A percentile compares a stretch with the other conserved stretches of the same genome.
Evolutionary conservation across 2,888 invertebrate species (phyloP).

Genomic region (Serripes groenlandicus): DNA sequence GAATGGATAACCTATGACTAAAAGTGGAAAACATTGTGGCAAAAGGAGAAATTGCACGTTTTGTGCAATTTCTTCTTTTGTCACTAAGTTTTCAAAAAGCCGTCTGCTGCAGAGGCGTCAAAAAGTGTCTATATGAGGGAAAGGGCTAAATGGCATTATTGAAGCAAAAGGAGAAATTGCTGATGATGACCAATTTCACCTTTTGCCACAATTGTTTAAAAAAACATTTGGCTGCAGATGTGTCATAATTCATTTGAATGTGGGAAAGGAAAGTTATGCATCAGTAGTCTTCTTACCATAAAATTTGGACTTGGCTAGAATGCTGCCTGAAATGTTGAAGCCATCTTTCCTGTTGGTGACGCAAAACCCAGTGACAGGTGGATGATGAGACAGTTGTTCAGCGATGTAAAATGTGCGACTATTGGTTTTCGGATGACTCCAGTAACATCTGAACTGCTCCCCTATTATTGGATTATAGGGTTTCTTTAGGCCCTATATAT

Average conservation of each 20-base stretch:
- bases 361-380: conserved; percentile 96
- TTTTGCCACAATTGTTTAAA: background rate
- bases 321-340: conserved; percentile 95
- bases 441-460: conserved; percentile 96
- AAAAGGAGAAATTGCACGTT: too few relatives aligned
- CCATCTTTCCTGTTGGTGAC: conserved; percentile 97
- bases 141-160: too few relatives aligned
- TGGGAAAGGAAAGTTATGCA: background rate
- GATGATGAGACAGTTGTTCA: conserved; percentile 98
- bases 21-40: too few relatives aligned
- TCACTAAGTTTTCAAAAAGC: too few relatives aligned
- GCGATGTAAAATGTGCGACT: conserved; percentile 96
- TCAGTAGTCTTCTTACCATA: conserved; percentile 90
- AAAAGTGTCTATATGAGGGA: too few relatives aligned
- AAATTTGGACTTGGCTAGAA: conserved; percentile 97
- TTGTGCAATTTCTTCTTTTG: too few relatives aligned
- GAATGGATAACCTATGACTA: too few relatives aligned
- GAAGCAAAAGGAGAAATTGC: background rate
- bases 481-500: conserved; percentile 94
- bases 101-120: too few relatives aligned
- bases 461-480: conserved; percentile 98
- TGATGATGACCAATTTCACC: background rate
- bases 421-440: conserved; percentile 92
- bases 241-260: background rate
- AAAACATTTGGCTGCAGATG: background rate